Conservation (phyloP, 2,113 vertebrate species). For the Albula glossodonta region DNA sequence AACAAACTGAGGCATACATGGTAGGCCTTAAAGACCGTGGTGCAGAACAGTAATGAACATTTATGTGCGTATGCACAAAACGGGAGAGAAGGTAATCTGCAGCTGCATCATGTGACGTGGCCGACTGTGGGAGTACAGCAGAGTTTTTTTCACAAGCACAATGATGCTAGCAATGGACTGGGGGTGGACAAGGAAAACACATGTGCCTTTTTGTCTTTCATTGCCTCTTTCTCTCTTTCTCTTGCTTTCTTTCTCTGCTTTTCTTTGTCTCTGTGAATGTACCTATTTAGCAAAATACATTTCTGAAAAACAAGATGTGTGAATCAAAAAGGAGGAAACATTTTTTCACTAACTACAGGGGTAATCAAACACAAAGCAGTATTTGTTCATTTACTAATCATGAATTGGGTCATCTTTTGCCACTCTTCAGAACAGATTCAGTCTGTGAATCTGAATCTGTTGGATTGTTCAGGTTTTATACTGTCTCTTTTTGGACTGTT, state of each 20-base stretch:
- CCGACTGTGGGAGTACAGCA: background rate
- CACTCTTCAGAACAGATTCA: too few relatives aligned
- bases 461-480: too few relatives aligned
- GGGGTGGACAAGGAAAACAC: background rate
- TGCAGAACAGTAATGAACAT: background rate
- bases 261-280: background rate
- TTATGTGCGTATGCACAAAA: too few relatives aligned
- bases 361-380: too few relatives aligned
- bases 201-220: background rate
- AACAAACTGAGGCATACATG: background rate
- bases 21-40: background rate
- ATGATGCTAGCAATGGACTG: background rate
- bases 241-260: background rate
- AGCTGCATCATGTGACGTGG: background rate
- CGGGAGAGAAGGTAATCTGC: too few relatives aligned
- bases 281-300: background rate
- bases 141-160: background rate
- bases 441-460: too few relatives aligned
- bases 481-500: too few relatives aligned
- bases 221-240: background rate
- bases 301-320: too few relatives aligned
- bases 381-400: too few relatives aligned
- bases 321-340: too few relatives aligned
- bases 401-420: too few relatives aligned
- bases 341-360: too few relatives aligned